Percentiles rank a stretch among this genome's conserved stretches.
These are phyloP conservation scores for Odontomyia ornata DNA, from an alignment of 2,888 invertebrate species.

Conservation along the genomic window DNA sequence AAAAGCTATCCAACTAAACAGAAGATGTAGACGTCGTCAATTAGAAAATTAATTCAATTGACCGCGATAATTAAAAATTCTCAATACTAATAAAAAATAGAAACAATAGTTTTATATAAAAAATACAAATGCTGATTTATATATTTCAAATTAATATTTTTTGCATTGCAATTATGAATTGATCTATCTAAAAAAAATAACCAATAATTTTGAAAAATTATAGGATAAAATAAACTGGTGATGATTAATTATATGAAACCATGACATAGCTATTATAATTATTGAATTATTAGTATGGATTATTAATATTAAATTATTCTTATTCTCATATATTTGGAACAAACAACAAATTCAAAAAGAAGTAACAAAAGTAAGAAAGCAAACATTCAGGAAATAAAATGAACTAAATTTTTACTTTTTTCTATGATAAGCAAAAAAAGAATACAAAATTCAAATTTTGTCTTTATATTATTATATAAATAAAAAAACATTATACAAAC, in stretches of 20 bases:
- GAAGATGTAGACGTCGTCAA: constrained; percentile 3
- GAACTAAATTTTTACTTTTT: constrained; percentile 24
- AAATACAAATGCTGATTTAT: too few species aligned
- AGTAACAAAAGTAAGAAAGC: not conserved
- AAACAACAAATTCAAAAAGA: not conserved
- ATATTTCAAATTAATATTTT: not conserved
- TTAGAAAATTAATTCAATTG: constrained; percentile 9
- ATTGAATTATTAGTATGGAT: not conserved
- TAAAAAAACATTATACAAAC: constrained; percentile 18
- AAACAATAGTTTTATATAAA: too few species aligned
- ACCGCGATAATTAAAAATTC: not conserved
- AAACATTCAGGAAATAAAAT: constrained; percentile 38
- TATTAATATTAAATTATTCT: not conserved
- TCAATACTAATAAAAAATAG: not conserved
- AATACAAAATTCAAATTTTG: constrained; percentile 22
- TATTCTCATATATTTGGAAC: too few species aligned
- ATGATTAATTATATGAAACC: not conserved
- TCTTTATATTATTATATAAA: constrained; percentile 35
- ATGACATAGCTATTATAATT: not conserved
- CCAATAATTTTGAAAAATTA: too few species aligned
- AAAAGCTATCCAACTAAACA: too few species aligned
- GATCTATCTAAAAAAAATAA: not conserved
- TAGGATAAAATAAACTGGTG: too few species aligned
- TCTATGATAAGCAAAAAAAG: constrained; percentile 13
- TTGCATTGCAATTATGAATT: constrained; percentile 4